These are phyloP conservation scores for Pipistrellus pipistrellus DNA, from an alignment of 2,797 vertebrate genomes.

Conservation along the genomic window DNA sequence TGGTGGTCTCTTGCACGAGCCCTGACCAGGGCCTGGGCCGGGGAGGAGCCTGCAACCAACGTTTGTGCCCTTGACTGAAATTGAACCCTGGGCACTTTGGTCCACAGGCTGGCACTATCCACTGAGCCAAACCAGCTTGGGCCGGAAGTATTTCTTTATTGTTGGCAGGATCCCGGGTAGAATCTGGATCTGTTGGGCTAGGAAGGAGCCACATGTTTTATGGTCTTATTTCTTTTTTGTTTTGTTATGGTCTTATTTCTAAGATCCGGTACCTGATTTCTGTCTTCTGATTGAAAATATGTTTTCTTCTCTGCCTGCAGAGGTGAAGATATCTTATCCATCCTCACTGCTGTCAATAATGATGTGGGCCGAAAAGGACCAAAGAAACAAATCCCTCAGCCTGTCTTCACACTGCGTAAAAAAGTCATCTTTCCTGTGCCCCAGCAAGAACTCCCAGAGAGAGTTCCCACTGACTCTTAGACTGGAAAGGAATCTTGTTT, in stretches of 20 bases:
- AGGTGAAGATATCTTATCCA: constrained; percentile 90
- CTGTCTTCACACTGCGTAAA: constrained; percentile 91
- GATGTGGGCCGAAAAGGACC: constrained; percentile 90
- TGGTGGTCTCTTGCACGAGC: not conserved
- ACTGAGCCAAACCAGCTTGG: too few species aligned
- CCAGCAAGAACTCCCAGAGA: not conserved
- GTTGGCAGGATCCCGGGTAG: not conserved
- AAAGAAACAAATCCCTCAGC: constrained; percentile 94
- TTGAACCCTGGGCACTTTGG: not conserved
- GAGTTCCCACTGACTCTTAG: not conserved
- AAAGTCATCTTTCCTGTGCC: constrained; percentile 92
- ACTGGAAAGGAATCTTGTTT: not conserved
- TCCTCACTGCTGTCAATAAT: constrained; percentile 93
- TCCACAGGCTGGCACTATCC: not conserved
- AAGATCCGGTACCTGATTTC: not conserved
- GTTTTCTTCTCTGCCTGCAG: constrained; percentile 85
- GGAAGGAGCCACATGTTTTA: not conserved
- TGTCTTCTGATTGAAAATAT: not conserved
- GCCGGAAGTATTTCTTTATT: not conserved
- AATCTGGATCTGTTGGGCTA: not conserved
- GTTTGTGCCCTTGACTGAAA: not conserved
- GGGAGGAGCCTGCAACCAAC: not conserved
- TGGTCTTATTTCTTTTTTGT: not conserved
- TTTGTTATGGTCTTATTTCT: not conserved
- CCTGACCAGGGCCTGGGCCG: not conserved